Percentiles rank a stretch among this genome's conserved stretches.
phyloP scores from a whole-genome alignment of 2,113 vertebrate genomes.

The Chionomys nivalis region DNA sequence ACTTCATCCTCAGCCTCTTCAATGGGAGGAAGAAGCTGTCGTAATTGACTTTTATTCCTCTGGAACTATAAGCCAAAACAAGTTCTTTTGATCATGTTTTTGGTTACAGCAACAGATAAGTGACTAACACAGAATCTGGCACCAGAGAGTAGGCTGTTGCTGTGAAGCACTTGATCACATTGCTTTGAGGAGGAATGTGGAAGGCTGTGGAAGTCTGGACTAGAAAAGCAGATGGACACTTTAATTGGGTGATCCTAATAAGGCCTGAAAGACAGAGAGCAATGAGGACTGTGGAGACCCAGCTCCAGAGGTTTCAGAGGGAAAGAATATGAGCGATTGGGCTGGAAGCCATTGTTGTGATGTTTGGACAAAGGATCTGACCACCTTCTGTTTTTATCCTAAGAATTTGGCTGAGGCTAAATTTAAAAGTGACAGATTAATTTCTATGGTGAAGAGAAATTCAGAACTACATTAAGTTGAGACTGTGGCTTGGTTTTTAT shows the following conservation, averaged over 20 bases:
- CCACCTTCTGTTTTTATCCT: background rate
- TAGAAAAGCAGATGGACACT: background rate
- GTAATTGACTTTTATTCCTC: background rate
- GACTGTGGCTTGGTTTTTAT: background rate
- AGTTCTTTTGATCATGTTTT: background rate
- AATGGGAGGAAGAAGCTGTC: too few relatives aligned
- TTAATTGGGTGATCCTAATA: background rate
- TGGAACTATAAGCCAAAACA: background rate
- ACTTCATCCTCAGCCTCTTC: background rate
- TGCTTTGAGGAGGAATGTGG: background rate
- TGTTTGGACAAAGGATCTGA: background rate
- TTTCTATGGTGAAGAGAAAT: background rate
- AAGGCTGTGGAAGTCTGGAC: background rate
- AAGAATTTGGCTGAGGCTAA: background rate
- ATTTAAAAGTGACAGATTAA: background rate
- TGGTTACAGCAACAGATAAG: background rate
- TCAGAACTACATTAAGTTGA: background rate
- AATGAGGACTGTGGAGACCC: background rate
- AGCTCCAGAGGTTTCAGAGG: background rate
- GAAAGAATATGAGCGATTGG: background rate
- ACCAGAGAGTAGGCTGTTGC: background rate
- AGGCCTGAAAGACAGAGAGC: background rate
- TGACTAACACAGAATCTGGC: background rate
- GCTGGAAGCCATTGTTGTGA: background rate
- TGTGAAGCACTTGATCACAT: background rate